Percentiles rank a stretch among this genome's conserved stretches.
Evolutionary conservation across 2,888 invertebrate genomes (phyloP).

Genomic region (Melipona bicolor): DNA sequence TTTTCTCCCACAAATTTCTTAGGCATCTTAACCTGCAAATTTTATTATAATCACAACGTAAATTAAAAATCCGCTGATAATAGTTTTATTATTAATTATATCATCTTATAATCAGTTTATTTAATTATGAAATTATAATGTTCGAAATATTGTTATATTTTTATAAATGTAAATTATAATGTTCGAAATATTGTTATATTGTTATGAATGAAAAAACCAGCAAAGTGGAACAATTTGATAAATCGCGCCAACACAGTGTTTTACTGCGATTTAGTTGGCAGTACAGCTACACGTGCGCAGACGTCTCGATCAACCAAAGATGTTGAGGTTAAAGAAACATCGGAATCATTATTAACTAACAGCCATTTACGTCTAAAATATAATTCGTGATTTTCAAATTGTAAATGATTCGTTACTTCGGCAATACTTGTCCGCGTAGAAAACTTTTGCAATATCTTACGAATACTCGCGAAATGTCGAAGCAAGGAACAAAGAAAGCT

Average conservation of each 20-base stretch:
- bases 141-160: background rate
- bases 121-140: background rate
- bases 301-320: slow-evolving; percentile 17
- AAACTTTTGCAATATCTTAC: slow-evolving; percentile 37
- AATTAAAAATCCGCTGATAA: background rate
- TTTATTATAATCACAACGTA: slow-evolving; percentile 9
- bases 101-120: background rate
- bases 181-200: background rate
- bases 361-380: background rate
- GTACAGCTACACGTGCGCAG: slow-evolving; percentile 59
- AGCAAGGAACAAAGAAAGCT: slow-evolving; percentile 72
- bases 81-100: too few species aligned
- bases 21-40: slow-evolving; percentile 89
- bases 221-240: slow-evolving; percentile 22
- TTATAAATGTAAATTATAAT: background rate
- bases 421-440: slow-evolving; percentile 14
- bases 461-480: slow-evolving; percentile 74
- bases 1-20: slow-evolving; percentile 98
- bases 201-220: background rate
- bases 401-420: slow-evolving; percentile 50
- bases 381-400: background rate
- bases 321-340: slow-evolving; percentile 66
- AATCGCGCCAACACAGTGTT: slow-evolving; percentile 31
- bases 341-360: slow-evolving; percentile 11
- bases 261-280: slow-evolving; percentile 52